Conservation (phyloP, 1,140 invertebrate genomes). For the Harlomillsia oculata region DNA sequence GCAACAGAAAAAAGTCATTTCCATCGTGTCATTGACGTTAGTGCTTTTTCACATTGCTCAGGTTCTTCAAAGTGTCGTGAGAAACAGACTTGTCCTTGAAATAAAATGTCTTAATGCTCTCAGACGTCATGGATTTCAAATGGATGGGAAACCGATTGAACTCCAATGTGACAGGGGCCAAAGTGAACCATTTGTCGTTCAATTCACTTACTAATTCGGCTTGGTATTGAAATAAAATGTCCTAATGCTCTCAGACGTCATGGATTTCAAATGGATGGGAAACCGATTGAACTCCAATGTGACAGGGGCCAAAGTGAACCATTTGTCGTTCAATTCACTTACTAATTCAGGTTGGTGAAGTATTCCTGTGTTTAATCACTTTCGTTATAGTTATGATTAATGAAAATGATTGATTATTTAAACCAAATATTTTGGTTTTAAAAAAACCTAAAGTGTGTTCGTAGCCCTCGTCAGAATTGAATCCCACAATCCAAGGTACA, state of each 20-base stretch:
- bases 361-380: background rate
- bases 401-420: background rate
- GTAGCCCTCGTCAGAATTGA: slow-evolving; percentile 19
- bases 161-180: slow-evolving; percentile 16
- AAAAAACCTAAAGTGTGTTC: slow-evolving; percentile 16
- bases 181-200: slow-evolving; percentile 4
- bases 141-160: background rate
- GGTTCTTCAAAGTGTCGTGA: background rate
- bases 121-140: slow-evolving; percentile 2
- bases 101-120: slow-evolving; percentile 10
- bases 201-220: slow-evolving; percentile 3
- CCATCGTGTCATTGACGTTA: background rate
- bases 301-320: background rate
- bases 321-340: slow-evolving; percentile 14
- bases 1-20: background rate
- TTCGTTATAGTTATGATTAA: background rate
- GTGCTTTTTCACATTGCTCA: no score
- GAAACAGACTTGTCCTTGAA: background rate
- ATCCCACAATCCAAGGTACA: slow-evolving; percentile 20
- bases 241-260: background rate
- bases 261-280: no score
- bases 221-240: background rate
- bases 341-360: background rate
- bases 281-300: slow-evolving; percentile 15
- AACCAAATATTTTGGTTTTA: no score